These are phyloP conservation scores for Gymnoscopelus microlampas DNA, from an alignment of 2,797 vertebrate species.

Conservation along the genomic window DNA sequence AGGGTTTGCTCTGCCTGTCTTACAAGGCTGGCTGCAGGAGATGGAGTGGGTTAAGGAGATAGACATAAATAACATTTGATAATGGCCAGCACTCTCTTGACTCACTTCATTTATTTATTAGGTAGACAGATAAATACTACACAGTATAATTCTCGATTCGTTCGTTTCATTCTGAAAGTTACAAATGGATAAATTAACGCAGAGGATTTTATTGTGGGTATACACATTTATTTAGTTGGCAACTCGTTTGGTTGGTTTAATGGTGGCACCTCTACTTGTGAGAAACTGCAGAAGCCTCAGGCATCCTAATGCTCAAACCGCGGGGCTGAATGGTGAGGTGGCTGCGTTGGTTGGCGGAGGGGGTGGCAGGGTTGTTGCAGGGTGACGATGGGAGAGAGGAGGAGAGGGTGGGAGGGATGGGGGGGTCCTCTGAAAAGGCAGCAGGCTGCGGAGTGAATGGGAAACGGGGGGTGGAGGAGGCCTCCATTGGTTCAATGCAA, in stretches of 20 bases:
- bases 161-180: too few relatives aligned
- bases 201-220: too few relatives aligned
- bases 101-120: too few relatives aligned
- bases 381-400: conserved; percentile 70
- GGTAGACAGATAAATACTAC: too few relatives aligned
- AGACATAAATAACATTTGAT: too few relatives aligned
- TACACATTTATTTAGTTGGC: too few relatives aligned
- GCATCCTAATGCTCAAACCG: conserved; percentile 76
- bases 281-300: conserved; percentile 65
- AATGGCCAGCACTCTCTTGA: too few relatives aligned
- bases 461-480: conserved; percentile 70
- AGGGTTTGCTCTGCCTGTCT: background rate
- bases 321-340: conserved; percentile 83
- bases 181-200: too few relatives aligned
- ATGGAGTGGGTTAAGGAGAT: background rate
- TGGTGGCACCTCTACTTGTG: conserved; percentile 20
- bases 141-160: too few relatives aligned
- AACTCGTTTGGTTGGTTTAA: too few relatives aligned
- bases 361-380: conserved; percentile 64
- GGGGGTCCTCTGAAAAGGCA: conserved; percentile 80
- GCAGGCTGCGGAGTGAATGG: conserved; percentile 81
- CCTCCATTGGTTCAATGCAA: conserved; percentile 89
- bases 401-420: conserved; percentile 61
- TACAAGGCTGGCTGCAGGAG: conserved; percentile 4
- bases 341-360: conserved; percentile 25